Evolutionary conservation across 2,888 invertebrate genomes (phyloP).

Genomic region (Encarsia formosa): DNA sequence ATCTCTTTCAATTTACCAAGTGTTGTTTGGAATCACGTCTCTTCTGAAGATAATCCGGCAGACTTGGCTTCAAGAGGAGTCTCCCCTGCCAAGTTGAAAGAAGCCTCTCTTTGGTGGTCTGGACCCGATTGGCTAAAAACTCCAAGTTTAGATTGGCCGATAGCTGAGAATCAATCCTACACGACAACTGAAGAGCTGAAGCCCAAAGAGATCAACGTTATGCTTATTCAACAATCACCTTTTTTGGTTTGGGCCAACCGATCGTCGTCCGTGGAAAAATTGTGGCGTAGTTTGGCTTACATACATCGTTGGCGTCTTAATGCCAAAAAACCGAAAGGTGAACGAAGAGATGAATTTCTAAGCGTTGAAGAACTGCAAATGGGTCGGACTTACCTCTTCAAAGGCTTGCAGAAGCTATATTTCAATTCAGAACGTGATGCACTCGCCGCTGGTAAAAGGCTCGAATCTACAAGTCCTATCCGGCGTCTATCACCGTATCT

Average conservation of each 20-base stretch:
- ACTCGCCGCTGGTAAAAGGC: too few species aligned
- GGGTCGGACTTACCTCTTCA: background rate
- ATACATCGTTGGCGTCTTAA: background rate
- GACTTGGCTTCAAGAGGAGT: slow-evolving; percentile 20
- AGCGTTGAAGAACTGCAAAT: too few species aligned
- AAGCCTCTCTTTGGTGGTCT: background rate
- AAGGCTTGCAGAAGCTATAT: background rate
- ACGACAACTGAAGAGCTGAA: background rate
- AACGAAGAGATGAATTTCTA: too few species aligned
- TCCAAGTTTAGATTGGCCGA: background rate
- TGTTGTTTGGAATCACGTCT: slow-evolving; percentile 19
- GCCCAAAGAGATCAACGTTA: background rate
- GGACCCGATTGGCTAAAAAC: background rate
- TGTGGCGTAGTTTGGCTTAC: background rate
- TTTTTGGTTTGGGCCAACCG: background rate
- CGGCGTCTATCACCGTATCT: background rate
- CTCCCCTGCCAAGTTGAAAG: background rate
- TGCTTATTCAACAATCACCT: background rate
- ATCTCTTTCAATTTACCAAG: slow-evolving; percentile 21
- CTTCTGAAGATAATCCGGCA: slow-evolving; percentile 21
- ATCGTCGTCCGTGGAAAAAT: background rate
- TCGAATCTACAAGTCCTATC: background rate
- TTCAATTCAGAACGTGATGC: background rate
- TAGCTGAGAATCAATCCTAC: background rate
- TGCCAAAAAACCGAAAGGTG: background rate